phyloP scores from a whole-genome alignment of 2,888 invertebrate genomes.

The Quadroppia sp. region DNA sequence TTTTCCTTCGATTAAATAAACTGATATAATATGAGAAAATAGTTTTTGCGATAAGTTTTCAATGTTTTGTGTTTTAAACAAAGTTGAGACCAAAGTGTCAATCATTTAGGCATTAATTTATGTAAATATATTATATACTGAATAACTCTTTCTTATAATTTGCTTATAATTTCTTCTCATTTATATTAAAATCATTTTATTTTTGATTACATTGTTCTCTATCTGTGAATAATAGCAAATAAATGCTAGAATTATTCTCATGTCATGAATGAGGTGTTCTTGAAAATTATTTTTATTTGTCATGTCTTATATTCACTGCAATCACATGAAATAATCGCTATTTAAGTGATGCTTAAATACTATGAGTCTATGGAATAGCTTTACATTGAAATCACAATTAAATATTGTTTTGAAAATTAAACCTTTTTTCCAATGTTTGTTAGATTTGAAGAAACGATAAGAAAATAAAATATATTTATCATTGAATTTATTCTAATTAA shows the following conservation, averaged over 20 bases:
- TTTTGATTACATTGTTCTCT: neutral
- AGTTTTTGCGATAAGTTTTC: neutral
- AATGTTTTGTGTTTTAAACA: neutral
- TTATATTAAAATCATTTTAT: neutral
- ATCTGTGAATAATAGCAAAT: neutral
- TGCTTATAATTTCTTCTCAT: neutral
- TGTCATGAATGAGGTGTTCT: constrained; percentile 16
- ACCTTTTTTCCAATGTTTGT: no score
- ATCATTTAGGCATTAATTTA: constrained; percentile 16
- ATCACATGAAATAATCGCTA: neutral
- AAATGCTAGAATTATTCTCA: neutral
- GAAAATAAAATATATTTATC: neutral
- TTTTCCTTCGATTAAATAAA: neutral
- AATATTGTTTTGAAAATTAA: neutral
- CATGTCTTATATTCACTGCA: no score
- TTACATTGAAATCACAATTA: neutral
- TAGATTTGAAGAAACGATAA: neutral
- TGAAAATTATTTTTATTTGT: constrained; percentile 4
- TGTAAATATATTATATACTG: constrained; percentile 10
- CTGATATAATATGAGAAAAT: neutral
- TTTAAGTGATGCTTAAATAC: neutral
- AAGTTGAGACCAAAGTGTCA: neutral
- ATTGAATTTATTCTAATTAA: constrained; percentile 13
- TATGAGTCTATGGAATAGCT: neutral
- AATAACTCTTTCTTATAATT: neutral